phyloP scores from a whole-genome alignment of 2,113 vertebrate species.

The Phaethornis superciliosus region DNA sequence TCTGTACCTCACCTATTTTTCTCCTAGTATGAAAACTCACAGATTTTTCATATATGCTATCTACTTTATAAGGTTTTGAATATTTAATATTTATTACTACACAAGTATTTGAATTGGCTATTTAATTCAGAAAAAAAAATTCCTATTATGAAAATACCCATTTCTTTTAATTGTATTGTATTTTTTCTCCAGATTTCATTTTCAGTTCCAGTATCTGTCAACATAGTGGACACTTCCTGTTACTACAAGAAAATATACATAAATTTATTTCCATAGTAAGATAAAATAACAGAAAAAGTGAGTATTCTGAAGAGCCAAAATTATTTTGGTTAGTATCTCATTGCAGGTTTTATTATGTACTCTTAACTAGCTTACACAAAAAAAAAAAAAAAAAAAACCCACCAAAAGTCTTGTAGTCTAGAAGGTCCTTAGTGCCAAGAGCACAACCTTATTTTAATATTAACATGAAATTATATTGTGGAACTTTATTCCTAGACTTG shows the following conservation, averaged over 20 bases:
- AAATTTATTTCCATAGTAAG: not conserved
- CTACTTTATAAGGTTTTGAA: not conserved
- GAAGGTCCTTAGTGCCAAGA: not conserved
- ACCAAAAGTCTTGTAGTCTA: not conserved
- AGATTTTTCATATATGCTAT: not conserved
- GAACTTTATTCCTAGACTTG: not conserved
- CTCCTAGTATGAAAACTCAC: not conserved
- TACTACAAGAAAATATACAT: not conserved
- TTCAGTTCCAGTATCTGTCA: not conserved
- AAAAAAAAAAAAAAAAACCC: not conserved
- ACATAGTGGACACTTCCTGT: not conserved
- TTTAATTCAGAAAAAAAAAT: not conserved
- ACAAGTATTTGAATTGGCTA: not conserved
- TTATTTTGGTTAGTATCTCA: not conserved
- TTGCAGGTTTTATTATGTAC: not conserved
- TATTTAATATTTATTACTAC: not conserved
- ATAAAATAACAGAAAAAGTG: accelerated
- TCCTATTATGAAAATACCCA: not conserved
- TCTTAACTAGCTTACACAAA: not conserved
- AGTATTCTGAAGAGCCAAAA: not conserved
- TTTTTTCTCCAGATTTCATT: not conserved
- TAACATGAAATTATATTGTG: not conserved
- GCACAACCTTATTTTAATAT: not conserved
- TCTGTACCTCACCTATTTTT: not conserved
- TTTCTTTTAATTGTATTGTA: not conserved